phyloP scores from a whole-genome alignment of 2,888 invertebrate species.

The Tetragonisca angustula region DNA sequence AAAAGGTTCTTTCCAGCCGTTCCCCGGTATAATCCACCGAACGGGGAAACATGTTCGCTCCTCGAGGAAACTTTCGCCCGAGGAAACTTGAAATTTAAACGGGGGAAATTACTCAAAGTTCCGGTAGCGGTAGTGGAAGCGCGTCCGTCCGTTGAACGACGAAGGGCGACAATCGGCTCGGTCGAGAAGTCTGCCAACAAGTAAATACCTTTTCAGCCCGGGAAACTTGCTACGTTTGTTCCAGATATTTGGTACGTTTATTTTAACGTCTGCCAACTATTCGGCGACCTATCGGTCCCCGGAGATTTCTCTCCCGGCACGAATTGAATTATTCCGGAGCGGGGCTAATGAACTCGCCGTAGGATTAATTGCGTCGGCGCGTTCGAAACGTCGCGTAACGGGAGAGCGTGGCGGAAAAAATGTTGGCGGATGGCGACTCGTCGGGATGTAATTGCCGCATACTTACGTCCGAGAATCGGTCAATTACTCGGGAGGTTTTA shows the following conservation, averaged over 20 bases:
- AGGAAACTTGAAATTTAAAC: neutral
- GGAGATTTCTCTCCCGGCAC: neutral
- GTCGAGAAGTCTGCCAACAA: neutral
- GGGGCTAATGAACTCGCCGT: constrained; percentile 37
- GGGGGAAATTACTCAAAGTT: neutral
- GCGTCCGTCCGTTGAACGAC: neutral
- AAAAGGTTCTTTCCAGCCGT: neutral
- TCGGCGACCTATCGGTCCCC: neutral
- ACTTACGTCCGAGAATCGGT: constrained; percentile 19
- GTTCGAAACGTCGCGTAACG: constrained; percentile 16
- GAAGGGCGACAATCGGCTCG: neutral
- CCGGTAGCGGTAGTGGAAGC: too few species aligned
- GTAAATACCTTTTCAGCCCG: constrained; percentile 9
- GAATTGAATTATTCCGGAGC: constrained; percentile 41
- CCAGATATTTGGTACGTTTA: constrained; percentile 18
- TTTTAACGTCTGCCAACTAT: neutral
- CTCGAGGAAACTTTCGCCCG: neutral
- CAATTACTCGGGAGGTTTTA: constrained; percentile 19
- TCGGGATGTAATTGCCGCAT: constrained; percentile 48
- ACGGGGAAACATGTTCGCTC: neutral
- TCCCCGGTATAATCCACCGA: neutral
- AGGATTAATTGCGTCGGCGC: constrained; percentile 38
- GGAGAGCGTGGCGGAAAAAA: constrained; percentile 30
- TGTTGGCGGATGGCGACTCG: constrained; percentile 27
- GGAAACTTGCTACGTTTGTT: neutral